These are phyloP conservation scores for Hypercompe scribonia DNA, from an alignment of 2,888 invertebrate genomes.

Conservation along the genomic window DNA sequence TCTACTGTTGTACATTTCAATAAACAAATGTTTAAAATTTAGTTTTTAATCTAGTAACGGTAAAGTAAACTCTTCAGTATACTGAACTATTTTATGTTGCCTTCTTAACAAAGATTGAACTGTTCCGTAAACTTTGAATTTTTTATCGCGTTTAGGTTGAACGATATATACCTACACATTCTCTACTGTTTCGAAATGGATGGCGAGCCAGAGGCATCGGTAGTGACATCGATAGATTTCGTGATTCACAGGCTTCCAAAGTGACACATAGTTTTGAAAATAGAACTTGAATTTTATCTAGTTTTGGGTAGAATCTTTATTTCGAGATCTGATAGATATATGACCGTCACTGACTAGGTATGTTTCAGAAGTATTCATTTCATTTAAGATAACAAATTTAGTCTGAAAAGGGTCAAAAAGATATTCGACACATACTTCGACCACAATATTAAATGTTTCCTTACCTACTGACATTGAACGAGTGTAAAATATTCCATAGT, in stretches of 20 bases:
- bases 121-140: constrained; percentile 13
- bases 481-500: neutral
- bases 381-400: neutral
- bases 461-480: neutral
- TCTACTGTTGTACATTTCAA: too few species aligned
- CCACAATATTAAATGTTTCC: neutral
- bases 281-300: constrained; percentile 3
- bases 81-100: neutral
- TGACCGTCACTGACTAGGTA: neutral
- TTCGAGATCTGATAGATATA: neutral
- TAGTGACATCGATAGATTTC: constrained; percentile 23
- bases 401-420: neutral
- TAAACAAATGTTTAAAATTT: neutral
- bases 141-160: constrained; percentile 12
- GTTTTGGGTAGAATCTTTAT: neutral
- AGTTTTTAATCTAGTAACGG: neutral
- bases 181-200: constrained; percentile 16
- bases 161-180: neutral
- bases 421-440: neutral
- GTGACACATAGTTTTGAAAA: constrained; percentile 10
- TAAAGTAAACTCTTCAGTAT: neutral
- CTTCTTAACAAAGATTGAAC: neutral
- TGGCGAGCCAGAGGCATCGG: constrained; percentile 14
- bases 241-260: constrained; percentile 18
- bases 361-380: neutral